These are phyloP conservation scores for Ormyrus rosae DNA, from an alignment of 2,888 invertebrate genomes.

Conservation along the genomic window DNA sequence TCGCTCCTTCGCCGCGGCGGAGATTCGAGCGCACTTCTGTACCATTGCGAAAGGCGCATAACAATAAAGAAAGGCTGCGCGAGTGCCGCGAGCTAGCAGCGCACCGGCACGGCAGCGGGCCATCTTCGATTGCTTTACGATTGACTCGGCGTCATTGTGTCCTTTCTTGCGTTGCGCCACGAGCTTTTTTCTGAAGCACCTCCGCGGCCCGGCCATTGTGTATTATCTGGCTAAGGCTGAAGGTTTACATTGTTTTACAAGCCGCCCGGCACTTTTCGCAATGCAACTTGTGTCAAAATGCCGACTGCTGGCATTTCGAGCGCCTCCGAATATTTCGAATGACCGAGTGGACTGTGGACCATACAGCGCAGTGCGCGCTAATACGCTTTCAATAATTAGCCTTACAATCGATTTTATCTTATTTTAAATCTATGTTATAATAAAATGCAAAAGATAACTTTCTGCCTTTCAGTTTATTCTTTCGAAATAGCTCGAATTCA, in stretches of 20 bases:
- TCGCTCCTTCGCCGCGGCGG: conserved; percentile 2
- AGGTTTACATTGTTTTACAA: conserved; percentile 39
- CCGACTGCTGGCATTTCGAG: too few relatives aligned
- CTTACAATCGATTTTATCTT: too few relatives aligned
- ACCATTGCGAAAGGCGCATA: conserved; percentile 44
- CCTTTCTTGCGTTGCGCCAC: conserved; percentile 31
- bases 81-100: not conserved
- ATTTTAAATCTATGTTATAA: too few relatives aligned
- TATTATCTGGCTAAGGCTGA: not conserved
- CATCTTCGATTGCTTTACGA: conserved; percentile 26
- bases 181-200: conserved; percentile 13
- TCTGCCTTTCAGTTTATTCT: too few relatives aligned
- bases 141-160: not conserved
- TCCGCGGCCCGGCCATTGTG: conserved; percentile 1
- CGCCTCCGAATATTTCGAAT: too few relatives aligned
- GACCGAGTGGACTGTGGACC: too few relatives aligned
- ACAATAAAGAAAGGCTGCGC: conserved; percentile 41
- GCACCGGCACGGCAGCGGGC: not conserved
- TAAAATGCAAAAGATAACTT: too few relatives aligned
- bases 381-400: too few relatives aligned
- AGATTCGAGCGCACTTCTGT: not conserved
- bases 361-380: too few relatives aligned
- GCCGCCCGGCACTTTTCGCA: too few relatives aligned
- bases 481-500: too few relatives aligned
- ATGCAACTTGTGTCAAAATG: too few relatives aligned